Evolutionary conservation across 2,113 vertebrate genomes (phyloP).

Genomic region (Ciconia stormi): DNA sequence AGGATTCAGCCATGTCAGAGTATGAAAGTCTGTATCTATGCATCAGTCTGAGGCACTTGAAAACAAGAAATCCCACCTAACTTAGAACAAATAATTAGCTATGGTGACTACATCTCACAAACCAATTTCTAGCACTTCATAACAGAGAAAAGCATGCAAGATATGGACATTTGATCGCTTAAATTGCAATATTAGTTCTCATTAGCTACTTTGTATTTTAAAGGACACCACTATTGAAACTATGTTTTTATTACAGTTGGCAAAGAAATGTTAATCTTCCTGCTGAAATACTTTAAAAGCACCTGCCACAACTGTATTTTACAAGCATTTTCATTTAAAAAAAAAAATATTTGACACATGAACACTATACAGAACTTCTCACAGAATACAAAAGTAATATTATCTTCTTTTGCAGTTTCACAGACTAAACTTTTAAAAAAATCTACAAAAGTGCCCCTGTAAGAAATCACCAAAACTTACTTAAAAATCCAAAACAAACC

Average conservation of each 20-base stretch:
- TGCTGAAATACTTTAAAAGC: background rate
- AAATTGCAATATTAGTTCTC: background rate
- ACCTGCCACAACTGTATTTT: background rate
- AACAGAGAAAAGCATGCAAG: background rate
- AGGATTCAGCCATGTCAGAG: background rate
- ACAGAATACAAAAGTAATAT: background rate
- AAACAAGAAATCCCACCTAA: background rate
- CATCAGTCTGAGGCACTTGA: background rate
- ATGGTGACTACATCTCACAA: background rate
- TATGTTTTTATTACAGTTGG: background rate
- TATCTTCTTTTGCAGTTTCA: background rate
- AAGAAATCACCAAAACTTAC: background rate
- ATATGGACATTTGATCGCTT: background rate
- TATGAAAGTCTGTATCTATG: background rate
- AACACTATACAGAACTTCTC: background rate
- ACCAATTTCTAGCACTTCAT: background rate
- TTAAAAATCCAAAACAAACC: background rate
- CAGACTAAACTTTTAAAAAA: background rate
- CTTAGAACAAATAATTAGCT: background rate
- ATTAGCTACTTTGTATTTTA: background rate
- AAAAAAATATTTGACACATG: background rate
- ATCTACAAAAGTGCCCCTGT: background rate
- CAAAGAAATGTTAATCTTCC: background rate
- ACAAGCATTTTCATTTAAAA: background rate
- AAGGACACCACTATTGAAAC: background rate